These are phyloP conservation scores for Eristalis pertinax DNA, from an alignment of 2,888 invertebrate species.

Conservation along the genomic window DNA sequence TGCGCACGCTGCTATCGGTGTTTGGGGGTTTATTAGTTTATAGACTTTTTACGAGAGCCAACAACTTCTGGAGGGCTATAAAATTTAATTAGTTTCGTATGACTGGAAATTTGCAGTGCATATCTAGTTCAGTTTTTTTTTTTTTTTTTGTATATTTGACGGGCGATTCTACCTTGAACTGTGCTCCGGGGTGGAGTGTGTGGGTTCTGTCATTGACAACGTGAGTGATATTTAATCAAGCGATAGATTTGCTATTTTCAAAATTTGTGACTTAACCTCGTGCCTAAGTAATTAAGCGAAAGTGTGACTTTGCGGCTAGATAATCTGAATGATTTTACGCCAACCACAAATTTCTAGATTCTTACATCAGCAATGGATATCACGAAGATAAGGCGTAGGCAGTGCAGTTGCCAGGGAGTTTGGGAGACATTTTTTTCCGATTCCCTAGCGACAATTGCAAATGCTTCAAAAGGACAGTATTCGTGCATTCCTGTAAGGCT, in stretches of 20 bases:
- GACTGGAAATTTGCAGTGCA: conserved; percentile 28
- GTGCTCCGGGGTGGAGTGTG: neutral
- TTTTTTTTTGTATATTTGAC: too few species aligned
- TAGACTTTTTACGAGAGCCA: conserved; percentile 11
- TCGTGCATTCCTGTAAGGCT: too few species aligned
- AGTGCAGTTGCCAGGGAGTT: too few species aligned
- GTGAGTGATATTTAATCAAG: neutral
- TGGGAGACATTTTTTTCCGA: too few species aligned
- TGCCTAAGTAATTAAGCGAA: neutral
- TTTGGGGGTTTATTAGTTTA: conserved; percentile 25
- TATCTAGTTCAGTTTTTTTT: conserved; percentile 3
- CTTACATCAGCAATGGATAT: too few species aligned
- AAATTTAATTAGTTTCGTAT: conserved; percentile 41
- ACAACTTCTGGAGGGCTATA: conserved; percentile 5
- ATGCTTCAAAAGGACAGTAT: too few species aligned
- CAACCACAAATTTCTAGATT: too few species aligned
- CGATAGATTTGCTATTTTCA: neutral
- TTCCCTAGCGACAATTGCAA: too few species aligned
- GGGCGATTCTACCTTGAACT: conserved; percentile 5
- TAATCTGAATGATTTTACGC: neutral
- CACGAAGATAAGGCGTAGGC: too few species aligned
- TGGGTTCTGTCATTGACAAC: neutral
- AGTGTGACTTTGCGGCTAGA: neutral
- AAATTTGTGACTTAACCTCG: neutral
- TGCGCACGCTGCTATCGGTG: neutral